A percentile compares a stretch with the other conserved stretches of the same genome.
These are phyloP conservation scores for Percina caprodes DNA, from an alignment of 2,113 vertebrate species.

Conservation along the genomic window DNA sequence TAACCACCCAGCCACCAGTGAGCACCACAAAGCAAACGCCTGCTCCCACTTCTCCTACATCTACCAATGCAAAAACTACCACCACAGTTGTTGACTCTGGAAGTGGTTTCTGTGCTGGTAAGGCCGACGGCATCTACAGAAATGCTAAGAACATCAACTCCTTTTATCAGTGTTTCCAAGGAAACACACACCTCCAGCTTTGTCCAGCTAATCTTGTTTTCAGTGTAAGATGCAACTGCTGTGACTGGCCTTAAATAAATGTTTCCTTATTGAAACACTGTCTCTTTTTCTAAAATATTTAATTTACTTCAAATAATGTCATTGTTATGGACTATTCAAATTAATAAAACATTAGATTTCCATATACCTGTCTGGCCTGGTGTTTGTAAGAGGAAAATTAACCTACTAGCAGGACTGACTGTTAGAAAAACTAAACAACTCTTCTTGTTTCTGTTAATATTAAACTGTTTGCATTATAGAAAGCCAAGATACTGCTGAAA, in stretches of 20 bases:
- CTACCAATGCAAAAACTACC: constrained; percentile 1
- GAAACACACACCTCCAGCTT: constrained; percentile 12
- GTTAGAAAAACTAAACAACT: too few relatives aligned
- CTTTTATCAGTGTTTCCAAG: constrained; percentile 67
- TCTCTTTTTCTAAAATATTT: not conserved
- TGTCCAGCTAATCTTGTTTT: constrained; percentile 67
- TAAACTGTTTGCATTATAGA: too few relatives aligned
- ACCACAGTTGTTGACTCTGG: constrained; percentile 28
- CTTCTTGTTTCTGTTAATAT: too few relatives aligned
- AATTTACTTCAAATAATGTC: not conserved
- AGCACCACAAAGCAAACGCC: not conserved
- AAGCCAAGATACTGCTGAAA: too few relatives aligned
- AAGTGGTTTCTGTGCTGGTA: constrained; percentile 62
- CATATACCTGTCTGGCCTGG: not conserved
- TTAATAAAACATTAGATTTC: not conserved
- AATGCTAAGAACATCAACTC: constrained; percentile 31
- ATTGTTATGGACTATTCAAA: not conserved
- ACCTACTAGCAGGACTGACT: not conserved
- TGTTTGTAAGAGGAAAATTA: not conserved
- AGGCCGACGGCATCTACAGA: constrained; percentile 56
- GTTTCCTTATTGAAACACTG: not conserved
- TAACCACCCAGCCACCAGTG: constrained; percentile 17
- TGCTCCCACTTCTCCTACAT: not conserved
- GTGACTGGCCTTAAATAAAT: constrained; percentile 64
- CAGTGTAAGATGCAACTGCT: constrained; percentile 65